Conservation (phyloP, 37 sponge, comb jelly and placozoan genomes). For the Lycopodina hypogea region DNA sequence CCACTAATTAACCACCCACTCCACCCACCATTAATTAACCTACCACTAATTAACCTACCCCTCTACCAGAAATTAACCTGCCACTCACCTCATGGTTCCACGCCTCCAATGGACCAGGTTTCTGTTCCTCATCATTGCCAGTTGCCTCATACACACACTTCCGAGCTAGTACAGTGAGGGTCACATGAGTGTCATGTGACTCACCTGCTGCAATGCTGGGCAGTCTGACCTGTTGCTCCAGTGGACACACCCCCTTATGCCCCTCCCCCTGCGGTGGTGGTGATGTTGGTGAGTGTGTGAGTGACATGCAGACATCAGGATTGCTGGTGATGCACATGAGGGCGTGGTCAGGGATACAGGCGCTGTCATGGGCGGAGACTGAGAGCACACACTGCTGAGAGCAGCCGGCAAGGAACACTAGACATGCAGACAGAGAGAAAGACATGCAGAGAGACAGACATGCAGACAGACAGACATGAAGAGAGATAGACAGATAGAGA, state of each 20-base stretch:
- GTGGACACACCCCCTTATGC: not conserved
- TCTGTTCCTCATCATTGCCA: not conserved
- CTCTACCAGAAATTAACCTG: not conserved
- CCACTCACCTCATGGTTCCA: conserved; percentile 32
- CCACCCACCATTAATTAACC: not conserved
- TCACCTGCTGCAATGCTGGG: not conserved
- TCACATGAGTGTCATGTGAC: conserved; percentile 9
- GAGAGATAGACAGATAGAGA: no score
- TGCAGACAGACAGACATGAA: no score
- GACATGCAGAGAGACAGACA: not conserved
- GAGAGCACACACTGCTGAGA: conserved; percentile 27
- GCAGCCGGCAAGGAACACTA: conserved; percentile 43
- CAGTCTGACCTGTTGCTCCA: not conserved
- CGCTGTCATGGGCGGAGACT: conserved; percentile 3
- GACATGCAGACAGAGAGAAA: not conserved
- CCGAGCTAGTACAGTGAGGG: not conserved
- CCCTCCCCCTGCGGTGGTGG: no score
- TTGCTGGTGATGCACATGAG: not conserved
- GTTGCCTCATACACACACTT: not conserved
- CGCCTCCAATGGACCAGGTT: conserved; percentile 1
- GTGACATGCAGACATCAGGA: not conserved
- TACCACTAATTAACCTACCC: not conserved
- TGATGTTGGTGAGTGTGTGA: not conserved
- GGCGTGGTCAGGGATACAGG: conserved; percentile 13
- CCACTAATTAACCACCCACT: no score